Evolutionary conservation across 1,140 invertebrate species (phyloP).

Genomic region (Drosophila tristis): DNA sequence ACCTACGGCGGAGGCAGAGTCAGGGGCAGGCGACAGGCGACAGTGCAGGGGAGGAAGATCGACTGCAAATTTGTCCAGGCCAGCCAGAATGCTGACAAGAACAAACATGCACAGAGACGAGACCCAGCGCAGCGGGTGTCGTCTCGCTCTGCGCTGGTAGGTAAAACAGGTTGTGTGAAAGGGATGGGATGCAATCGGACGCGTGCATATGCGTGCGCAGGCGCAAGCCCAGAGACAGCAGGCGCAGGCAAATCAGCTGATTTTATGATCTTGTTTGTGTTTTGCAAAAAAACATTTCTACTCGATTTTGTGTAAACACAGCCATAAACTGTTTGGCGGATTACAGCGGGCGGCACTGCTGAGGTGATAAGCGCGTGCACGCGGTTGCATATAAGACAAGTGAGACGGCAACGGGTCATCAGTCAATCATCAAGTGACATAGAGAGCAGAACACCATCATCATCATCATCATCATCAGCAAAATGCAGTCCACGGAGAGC

Average conservation of each 20-base stretch:
- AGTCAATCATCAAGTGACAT: slow-evolving; percentile 36
- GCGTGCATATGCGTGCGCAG: slow-evolving; percentile 30
- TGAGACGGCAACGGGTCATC: slow-evolving; percentile 44
- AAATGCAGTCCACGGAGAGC: slow-evolving; percentile 17
- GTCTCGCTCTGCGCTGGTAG: neutral
- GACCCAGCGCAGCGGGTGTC: slow-evolving; percentile 28
- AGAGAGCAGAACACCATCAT: slow-evolving; percentile 24
- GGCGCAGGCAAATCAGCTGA: slow-evolving; percentile 40
- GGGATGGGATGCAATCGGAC: slow-evolving; percentile 8
- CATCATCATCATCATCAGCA: neutral
- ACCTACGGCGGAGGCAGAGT: slow-evolving; percentile 43
- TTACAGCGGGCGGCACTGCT: slow-evolving; percentile 18
- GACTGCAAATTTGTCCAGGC: neutral
- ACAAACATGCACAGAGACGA: slow-evolving; percentile 61
- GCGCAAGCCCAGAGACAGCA: too few relatives aligned
- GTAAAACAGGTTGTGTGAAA: slow-evolving; percentile 14
- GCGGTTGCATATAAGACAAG: slow-evolving; percentile 41
- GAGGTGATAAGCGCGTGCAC: slow-evolving; percentile 29
- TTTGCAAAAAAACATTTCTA: slow-evolving; percentile 60
- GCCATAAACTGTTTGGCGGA: slow-evolving; percentile 58
- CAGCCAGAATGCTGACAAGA: slow-evolving; percentile 44
- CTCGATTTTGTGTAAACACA: slow-evolving; percentile 67
- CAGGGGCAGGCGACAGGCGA: neutral
- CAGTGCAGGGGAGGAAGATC: neutral
- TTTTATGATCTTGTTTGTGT: slow-evolving; percentile 73